Evolutionary conservation across 2,888 invertebrate genomes (phyloP), one percentile per base, ranked within the genome.

Genomic region (Tupiocoris notatus): DNA sequence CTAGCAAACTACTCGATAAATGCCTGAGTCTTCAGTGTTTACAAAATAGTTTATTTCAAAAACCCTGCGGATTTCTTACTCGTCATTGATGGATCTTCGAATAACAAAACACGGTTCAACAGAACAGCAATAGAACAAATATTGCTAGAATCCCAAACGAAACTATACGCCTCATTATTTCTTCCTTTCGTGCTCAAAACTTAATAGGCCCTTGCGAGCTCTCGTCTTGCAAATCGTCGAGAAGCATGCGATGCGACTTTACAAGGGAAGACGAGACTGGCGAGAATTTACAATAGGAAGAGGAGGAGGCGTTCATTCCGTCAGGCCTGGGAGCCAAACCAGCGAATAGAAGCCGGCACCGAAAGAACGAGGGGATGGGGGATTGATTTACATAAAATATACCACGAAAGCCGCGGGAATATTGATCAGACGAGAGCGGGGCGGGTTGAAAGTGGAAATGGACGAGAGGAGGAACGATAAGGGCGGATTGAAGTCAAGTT

Each of bases 331-430:
- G 39, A 39, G 39, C 39, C 3, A 12, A 39, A 39, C 39, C 12
- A 12, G 6, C 12, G 59, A 59, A 59, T 6, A 18, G 17, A 59
- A n/a, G 20, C 59, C 2, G 59, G 16, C 66, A 73, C 3, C 20
- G 25, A 61, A 61, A 22, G 23, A 71, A 23, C 2, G n/a, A 39
- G 54, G 24, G 57, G 18, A 39, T n/a, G 23, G 71, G 77, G 65
- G 63, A 56, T 65, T 65, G 39, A 71, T 77, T 77, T 71, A 71
- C 77, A 71, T 77, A 71, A 76, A 62, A 76, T 71, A 70, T 77
- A 71, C 70, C 71, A 67, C 25, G 65, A 61, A 59, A 73, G 58
- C 65, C 63, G 25, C 65, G 75, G 65, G 75, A 75, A 75, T 75
- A 75, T 75, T 75, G 75, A 75, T 75, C 75, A 75, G 64, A 57